Percentiles rank a stretch among this genome's conserved stretches.
These are phyloP conservation scores for Chrysemys picta DNA, from an alignment of 2,113 vertebrate species.

Conservation along the genomic window DNA sequence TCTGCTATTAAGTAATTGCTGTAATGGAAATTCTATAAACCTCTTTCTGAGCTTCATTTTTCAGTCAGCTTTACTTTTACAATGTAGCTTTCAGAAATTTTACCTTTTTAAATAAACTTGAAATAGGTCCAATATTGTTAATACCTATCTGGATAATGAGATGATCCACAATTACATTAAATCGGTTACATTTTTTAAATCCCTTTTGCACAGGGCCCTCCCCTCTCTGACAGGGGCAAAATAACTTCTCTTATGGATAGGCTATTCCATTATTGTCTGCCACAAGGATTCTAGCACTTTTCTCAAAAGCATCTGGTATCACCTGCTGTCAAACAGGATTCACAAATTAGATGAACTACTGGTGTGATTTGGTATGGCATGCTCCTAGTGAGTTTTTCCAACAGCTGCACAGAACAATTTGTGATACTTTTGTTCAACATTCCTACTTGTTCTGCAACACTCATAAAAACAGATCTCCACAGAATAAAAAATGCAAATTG, in stretches of 20 bases:
- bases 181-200: background rate
- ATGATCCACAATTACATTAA: background rate
- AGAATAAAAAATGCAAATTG: conserved; percentile 19
- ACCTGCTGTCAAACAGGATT: background rate
- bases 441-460: conserved; percentile 25
- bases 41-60: background rate
- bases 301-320: background rate
- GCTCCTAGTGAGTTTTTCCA: background rate
- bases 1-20: background rate
- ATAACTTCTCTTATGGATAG: background rate
- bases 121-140: background rate
- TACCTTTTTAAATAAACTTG: background rate
- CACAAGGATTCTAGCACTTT: background rate
- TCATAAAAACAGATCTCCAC: background rate
- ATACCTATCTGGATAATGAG: background rate
- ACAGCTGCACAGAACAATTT: background rate
- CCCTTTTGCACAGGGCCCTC: background rate
- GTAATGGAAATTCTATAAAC: background rate
- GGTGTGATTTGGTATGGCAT: background rate
- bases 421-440: background rate
- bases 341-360: background rate
- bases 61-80: background rate
- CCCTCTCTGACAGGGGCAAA: background rate
- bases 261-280: background rate
- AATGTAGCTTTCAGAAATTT: background rate